Percentiles rank a stretch among this genome's conserved stretches.
Evolutionary conservation across 2,888 invertebrate genomes (phyloP).

Genomic region (Ormyrus pomaceus): DNA sequence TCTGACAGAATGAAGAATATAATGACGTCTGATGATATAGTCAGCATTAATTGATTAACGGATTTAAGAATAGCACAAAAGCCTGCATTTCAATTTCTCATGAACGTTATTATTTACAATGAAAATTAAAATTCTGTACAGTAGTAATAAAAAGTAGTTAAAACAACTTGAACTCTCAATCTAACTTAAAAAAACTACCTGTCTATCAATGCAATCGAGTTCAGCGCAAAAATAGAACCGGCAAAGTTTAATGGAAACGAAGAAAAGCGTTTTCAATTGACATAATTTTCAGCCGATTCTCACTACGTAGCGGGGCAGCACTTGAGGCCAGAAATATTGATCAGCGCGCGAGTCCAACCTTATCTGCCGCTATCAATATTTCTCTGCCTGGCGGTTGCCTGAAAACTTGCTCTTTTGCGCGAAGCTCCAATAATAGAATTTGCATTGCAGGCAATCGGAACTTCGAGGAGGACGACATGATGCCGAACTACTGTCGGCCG

Average conservation of each 20-base stretch:
- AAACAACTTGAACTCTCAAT: too few relatives aligned
- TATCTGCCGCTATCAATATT: neutral
- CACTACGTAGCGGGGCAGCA: neutral
- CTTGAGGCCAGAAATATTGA: conserved; percentile 7
- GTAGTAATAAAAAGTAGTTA: too few relatives aligned
- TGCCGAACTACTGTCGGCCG: conserved; percentile 73
- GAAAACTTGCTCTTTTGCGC: neutral
- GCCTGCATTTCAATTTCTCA: neutral
- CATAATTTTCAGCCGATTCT: neutral
- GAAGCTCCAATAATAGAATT: neutral
- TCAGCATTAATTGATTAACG: neutral
- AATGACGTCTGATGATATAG: too few relatives aligned
- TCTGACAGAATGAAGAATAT: too few relatives aligned
- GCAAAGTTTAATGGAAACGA: conserved; percentile 14
- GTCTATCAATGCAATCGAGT: too few relatives aligned
- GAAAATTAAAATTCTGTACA: too few relatives aligned
- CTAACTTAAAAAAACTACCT: too few relatives aligned
- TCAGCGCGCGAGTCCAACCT: neutral
- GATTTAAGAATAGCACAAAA: neutral
- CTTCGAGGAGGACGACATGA: conserved; percentile 67
- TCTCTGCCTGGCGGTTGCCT: neutral
- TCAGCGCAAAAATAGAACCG: neutral
- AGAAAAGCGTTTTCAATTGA: conserved; percentile 14
- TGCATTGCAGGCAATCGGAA: conserved; percentile 60
- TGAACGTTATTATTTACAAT: too few relatives aligned